Evolutionary conservation across 2,888 invertebrate species (phyloP).

Genomic region (Drosophila picticornis): DNA sequence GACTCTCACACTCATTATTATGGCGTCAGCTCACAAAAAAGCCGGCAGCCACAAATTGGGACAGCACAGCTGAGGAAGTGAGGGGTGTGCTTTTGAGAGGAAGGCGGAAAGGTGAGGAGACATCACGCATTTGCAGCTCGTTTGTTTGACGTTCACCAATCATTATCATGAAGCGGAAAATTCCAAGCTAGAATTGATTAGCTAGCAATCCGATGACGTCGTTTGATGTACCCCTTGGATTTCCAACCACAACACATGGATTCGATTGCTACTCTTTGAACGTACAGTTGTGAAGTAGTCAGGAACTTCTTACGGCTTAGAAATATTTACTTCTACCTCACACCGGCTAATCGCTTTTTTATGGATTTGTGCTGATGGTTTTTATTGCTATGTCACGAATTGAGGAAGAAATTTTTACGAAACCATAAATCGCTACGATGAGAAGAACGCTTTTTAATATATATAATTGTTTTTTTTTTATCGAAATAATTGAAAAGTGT

Average conservation of each 20-base stretch:
- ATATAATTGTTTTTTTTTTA: not conserved
- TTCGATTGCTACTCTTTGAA: not conserved
- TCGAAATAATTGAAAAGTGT: not conserved
- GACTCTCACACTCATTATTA: slow-evolving; percentile 15
- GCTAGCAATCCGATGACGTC: slow-evolving; percentile 12
- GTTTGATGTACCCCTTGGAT: not conserved
- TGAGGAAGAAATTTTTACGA: not conserved
- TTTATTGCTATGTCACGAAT: not conserved
- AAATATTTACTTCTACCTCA: too few relatives aligned
- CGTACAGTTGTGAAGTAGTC: not conserved
- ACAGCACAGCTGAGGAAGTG: slow-evolving; percentile 2
- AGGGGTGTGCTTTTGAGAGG: not conserved
- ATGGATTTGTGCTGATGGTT: not conserved
- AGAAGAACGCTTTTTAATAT: not conserved
- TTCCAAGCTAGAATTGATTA: slow-evolving; percentile 62
- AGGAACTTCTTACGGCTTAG: not conserved
- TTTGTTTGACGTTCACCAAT: slow-evolving; percentile 61
- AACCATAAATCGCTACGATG: not conserved
- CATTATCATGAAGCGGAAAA: slow-evolving; percentile 72
- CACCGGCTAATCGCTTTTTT: slow-evolving; percentile 30
- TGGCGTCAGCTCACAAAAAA: slow-evolving; percentile 25
- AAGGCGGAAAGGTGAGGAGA: not conserved
- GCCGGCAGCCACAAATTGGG: slow-evolving; percentile 29
- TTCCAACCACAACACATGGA: not conserved
- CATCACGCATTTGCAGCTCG: slow-evolving; percentile 54